Base-by-base conservation (phyloP, 1,140 invertebrate genomes). In the Drosophila sproati region DNA sequence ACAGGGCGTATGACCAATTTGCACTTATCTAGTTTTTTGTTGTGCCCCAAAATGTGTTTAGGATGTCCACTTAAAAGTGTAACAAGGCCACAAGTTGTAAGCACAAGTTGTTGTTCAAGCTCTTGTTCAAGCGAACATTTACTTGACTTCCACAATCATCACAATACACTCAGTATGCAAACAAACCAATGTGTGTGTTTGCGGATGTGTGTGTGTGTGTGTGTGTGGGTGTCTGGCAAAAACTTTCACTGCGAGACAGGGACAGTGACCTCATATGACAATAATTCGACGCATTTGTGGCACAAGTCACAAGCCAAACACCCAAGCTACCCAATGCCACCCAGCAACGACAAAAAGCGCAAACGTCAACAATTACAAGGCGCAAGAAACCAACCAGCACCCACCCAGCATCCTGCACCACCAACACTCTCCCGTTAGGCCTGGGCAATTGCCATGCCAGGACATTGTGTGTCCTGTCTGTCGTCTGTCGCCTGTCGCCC, bases 241-340 rank as follows among this genome's bases (percentile, higher is more conserved):
- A 89, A 89, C 85, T 89, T 89, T 90, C 85, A 89, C 85, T 90
- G 67, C 60, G 68, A 72, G 70, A 78, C 69, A 88, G 74, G 86
- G 78, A 90, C 86, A 89, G 74, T 85, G 86, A 89, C 85, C 85
- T 89, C 86, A 81, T 85, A 76, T 77, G 86, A 89, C 78, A 89
- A 89, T 89, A 89, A 89, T 89, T 90, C 85, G 86, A 90, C 78
- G 86, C 85, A 90, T 88, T 88, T 88, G 79, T 88, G 83, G 80
- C 86, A 89, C 66, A 80, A 43, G 57, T 48, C 45, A 51, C 66
- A 35, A 56, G 43, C 43, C 45, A 12, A 12, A 31, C 29, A 39
- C 2, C 47, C 37, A n/a, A 59, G 32, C 32, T 31, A 8, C 39
- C 20, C 43, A 31, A 20, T 20, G 20, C 20, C 29, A n/a, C 48